Evolutionary conservation across 2,888 invertebrate genomes (phyloP), one percentile per base, ranked within the genome.

Genomic region (Meteorus cinctellus): DNA sequence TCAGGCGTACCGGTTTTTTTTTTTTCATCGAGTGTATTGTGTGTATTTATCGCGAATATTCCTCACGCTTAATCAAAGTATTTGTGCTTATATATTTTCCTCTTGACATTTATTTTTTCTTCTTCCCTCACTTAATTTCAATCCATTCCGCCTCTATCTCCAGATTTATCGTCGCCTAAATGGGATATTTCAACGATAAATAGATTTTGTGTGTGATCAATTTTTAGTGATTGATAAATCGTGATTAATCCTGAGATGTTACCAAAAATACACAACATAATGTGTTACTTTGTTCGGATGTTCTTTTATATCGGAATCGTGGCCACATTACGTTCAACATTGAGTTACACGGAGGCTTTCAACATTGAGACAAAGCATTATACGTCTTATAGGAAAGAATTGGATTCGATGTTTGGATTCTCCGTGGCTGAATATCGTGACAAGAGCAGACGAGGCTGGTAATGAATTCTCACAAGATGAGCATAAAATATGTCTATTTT

Each of bases 281-380:
- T 62, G 62, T 34, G 62, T 4, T 31, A 19, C n/a, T 19, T 55
- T 55, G 1, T 55, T 76, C 79, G 79, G 70, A 41, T 82, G 48
- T 51, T 84, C 34, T 59, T 80, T 12, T 80, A 76, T 51, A 72
- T 84, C 4, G 19, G 82, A 16, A 78, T 82, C 67, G 76, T 84
- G 27, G 60, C 81, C 45, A 67, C 78, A 60, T 78, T 81, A 34
- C 78, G 62, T 60, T 81, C 77, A 8, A 78, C 81, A 66, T 70
- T 79, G n/a, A 77, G 81, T 79, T 78, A 65, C 60, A 79, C 77
- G 63, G 80, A 84, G 16, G 85, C 82, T 24, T 89, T 88, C 77
- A 89, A 89, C 75, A 81, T 89, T 60, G 89, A 89, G 78, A 87
- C 87, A 24, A 86, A 82, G 75, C 85, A 89, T 71, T 89, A 86